phyloP scores from a whole-genome alignment of 64 coral and sea anemone species.

The Pocillopora damicornis region DNA sequence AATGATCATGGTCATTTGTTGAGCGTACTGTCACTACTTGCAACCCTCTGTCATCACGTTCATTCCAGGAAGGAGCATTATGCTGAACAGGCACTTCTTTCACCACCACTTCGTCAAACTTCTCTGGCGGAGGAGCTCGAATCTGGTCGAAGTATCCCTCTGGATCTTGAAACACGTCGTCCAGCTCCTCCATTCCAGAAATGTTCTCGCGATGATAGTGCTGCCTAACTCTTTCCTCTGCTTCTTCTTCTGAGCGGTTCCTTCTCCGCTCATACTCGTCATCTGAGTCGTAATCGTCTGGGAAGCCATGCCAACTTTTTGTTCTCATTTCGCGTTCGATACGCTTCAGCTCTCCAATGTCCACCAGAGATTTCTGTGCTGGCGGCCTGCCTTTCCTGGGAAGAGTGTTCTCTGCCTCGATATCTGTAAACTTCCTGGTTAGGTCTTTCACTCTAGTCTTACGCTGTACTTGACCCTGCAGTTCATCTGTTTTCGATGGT shows the following conservation, averaged over 20 bases:
- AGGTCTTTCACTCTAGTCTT: conserved; percentile 56
- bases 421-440: conserved; percentile 24
- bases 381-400: conserved; percentile 34
- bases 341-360: conserved; percentile 46
- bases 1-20: background rate
- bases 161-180: conserved; percentile 43
- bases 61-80: background rate
- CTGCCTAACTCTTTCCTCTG: background rate
- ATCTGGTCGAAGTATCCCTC: conserved; percentile 36
- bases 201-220: conserved; percentile 10
- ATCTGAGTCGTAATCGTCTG: conserved; percentile 3
- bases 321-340: conserved; percentile 34
- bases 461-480: background rate
- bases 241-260: conserved; percentile 7
- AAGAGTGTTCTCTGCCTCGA: conserved; percentile 35
- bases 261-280: conserved; percentile 11
- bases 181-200: conserved; percentile 20
- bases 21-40: background rate
- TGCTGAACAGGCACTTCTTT: background rate
- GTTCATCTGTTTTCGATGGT: conserved; percentile 31
- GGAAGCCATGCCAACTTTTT: conserved; percentile 31
- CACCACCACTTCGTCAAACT: background rate
- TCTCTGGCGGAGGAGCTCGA: conserved; percentile 11
- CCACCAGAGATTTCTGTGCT: conserved; percentile 43
- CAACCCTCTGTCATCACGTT: background rate